These are phyloP conservation scores for Syngnathus acus DNA, from an alignment of 2,797 vertebrate species.

Conservation along the genomic window DNA sequence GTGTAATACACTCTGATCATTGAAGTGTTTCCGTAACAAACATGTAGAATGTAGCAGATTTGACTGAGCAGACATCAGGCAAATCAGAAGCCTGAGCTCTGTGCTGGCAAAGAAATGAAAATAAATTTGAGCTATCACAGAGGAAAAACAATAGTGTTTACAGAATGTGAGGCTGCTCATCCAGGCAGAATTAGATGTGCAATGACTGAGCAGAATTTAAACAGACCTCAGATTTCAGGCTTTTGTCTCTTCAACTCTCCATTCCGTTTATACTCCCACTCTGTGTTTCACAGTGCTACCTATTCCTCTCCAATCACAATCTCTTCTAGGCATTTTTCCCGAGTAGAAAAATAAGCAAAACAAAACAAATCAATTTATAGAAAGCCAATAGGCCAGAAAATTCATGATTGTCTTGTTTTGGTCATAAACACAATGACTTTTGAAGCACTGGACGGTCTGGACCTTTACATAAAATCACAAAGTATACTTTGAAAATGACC, in stretches of 20 bases:
- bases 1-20: conserved; percentile 40
- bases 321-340: conserved; percentile 16
- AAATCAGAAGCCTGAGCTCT: conserved; percentile 22
- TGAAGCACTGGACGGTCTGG: too few relatives aligned
- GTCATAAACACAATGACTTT: neutral
- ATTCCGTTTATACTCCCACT: conserved; percentile 17
- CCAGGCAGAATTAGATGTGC: conserved; percentile 32
- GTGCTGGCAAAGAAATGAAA: conserved; percentile 17
- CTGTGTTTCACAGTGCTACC: conserved; percentile 13
- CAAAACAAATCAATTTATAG: conserved; percentile 8
- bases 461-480: neutral
- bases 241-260: conserved; percentile 11
- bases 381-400: neutral
- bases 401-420: conserved; percentile 1
- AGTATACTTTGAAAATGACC: neutral
- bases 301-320: conserved; percentile 13
- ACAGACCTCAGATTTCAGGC: conserved; percentile 22
- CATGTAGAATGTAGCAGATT: conserved; percentile 27
- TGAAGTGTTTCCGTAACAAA: conserved; percentile 15
- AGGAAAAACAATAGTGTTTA: conserved; percentile 27
- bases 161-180: conserved; percentile 28
- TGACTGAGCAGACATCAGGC: conserved; percentile 16
- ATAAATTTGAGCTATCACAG: conserved; percentile 25
- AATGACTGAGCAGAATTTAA: conserved; percentile 32
- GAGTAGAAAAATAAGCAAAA: conserved; percentile 20